These are phyloP conservation scores for Drosophila quasianomalipes DNA, from an alignment of 2,888 invertebrate species.

Conservation along the genomic window DNA sequence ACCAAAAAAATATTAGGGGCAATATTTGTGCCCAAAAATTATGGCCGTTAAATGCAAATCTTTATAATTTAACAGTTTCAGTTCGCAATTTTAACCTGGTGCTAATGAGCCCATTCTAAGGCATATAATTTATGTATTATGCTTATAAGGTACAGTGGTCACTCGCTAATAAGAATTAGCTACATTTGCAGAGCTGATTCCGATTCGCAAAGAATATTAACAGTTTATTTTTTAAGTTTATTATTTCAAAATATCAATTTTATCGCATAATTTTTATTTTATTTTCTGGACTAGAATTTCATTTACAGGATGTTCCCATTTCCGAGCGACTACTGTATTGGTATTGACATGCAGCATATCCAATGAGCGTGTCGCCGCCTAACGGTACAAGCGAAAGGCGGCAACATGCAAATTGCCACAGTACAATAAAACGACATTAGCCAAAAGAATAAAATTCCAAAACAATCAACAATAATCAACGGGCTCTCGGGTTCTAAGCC, in stretches of 20 bases:
- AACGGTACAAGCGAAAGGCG: conserved; percentile 78
- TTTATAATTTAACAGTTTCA: conserved; percentile 29
- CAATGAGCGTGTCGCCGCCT: conserved; percentile 35
- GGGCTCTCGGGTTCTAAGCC: conserved; percentile 38
- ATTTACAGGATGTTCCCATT: not conserved
- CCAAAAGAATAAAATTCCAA: conserved; percentile 28
- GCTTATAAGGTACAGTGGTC: conserved; percentile 15
- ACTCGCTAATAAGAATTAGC: not conserved
- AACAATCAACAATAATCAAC: conserved; percentile 44
- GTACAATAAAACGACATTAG: conserved; percentile 37
- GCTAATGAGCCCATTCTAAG: conserved; percentile 70
- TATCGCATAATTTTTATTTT: not conserved
- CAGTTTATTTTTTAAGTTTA: not conserved
- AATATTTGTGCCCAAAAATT: conserved; percentile 53
- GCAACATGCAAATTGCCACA: conserved; percentile 72
- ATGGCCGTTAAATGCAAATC: conserved; percentile 74
- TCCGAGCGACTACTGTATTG: not conserved
- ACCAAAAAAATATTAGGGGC: conserved; percentile 30
- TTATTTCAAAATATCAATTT: not conserved
- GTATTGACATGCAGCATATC: conserved; percentile 31
- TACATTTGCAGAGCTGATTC: not conserved
- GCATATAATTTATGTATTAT: conserved; percentile 51
- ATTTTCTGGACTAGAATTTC: not conserved
- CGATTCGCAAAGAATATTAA: not conserved
- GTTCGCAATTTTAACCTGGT: conserved; percentile 41